Evolutionary conservation across 2,113 vertebrate genomes (phyloP).

Genomic region (Elaphurus davidianus): DNA sequence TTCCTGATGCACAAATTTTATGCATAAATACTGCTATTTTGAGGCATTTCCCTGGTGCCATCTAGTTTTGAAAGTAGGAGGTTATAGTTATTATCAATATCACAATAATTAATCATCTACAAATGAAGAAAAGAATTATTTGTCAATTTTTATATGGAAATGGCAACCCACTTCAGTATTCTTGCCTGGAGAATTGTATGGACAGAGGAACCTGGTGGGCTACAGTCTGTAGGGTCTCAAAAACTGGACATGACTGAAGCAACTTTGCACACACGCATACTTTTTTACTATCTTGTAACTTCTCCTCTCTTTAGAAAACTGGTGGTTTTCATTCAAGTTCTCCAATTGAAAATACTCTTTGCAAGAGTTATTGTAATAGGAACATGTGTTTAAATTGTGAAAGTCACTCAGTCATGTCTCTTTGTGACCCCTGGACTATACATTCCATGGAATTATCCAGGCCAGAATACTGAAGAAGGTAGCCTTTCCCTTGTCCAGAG

Average conservation of each 20-base stretch:
- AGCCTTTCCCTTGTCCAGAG: no score
- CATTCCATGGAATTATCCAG: no score
- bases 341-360: not conserved
- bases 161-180: no score
- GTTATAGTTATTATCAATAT: not conserved
- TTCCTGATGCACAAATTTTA: not conserved
- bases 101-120: not conserved
- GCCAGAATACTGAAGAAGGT: no score
- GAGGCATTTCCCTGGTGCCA: not conserved
- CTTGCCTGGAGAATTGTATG: no score
- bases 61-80: not conserved
- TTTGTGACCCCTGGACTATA: no score
- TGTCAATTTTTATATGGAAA: not conserved
- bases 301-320: not conserved
- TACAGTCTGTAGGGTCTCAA: no score
- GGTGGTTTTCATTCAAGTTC: not conserved
- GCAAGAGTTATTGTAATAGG: not conserved
- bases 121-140: not conserved
- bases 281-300: not conserved
- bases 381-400: not conserved
- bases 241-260: no score
- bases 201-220: no score
- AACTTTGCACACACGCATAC: not conserved
- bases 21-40: not conserved
- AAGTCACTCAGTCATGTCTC: no score